phyloP scores from a whole-genome alignment of 1,140 invertebrate genomes.

The Eciton burchellii region DNA sequence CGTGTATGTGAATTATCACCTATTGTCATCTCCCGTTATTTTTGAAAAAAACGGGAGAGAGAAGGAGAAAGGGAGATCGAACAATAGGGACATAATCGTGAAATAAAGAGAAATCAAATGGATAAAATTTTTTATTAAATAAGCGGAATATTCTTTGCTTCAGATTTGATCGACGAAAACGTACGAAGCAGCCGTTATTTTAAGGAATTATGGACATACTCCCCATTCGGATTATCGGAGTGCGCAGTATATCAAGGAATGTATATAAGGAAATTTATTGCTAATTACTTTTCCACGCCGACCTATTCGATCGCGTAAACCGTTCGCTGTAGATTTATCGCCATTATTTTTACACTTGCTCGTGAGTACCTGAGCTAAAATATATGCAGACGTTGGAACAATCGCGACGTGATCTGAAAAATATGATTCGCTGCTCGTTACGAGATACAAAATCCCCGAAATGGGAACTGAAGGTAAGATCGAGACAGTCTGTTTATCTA shows the following conservation, averaged over 20 bases:
- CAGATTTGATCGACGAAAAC: neutral
- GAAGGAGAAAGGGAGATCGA: neutral
- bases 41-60: neutral
- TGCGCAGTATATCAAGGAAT: constrained; percentile 23
- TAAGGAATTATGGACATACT: constrained; percentile 6
- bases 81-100: neutral
- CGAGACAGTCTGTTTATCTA: neutral
- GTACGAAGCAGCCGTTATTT: neutral
- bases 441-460: neutral
- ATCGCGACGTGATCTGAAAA: constrained; percentile 62
- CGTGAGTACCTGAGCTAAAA: constrained; percentile 31
- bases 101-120: neutral
- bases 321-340: constrained; percentile 61
- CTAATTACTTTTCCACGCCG: constrained; percentile 71
- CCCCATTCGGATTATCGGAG: constrained; percentile 18
- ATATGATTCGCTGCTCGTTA: constrained; percentile 48
- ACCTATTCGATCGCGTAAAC: constrained; percentile 35
- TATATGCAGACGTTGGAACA: constrained; percentile 58
- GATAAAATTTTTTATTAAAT: constrained; percentile 18
- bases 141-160: neutral
- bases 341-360: constrained; percentile 58
- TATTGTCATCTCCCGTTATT: constrained; percentile 34
- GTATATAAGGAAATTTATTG: constrained; percentile 66
- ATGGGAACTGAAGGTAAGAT: neutral
- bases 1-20: too few relatives aligned